These are phyloP conservation scores for Dinocampus coccinellae DNA, from an alignment of 2,888 invertebrate genomes.

Conservation along the genomic window DNA sequence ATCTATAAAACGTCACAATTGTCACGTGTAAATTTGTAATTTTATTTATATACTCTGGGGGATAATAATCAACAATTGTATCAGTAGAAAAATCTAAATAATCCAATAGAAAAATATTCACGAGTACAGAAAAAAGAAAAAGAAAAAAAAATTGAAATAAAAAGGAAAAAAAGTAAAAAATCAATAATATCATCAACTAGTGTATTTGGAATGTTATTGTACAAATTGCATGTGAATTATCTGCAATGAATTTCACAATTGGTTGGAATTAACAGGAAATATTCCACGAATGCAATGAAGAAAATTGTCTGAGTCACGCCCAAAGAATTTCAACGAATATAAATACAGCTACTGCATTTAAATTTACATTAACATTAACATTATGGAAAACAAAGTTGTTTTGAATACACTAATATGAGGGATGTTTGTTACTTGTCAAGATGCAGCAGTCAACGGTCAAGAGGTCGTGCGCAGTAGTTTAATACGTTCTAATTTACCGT, in stretches of 20 bases:
- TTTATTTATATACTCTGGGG: not conserved
- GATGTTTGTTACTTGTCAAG: slow-evolving; percentile 10
- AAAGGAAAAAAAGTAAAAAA: too few relatives aligned
- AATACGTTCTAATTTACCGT: slow-evolving; percentile 58
- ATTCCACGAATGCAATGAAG: not conserved
- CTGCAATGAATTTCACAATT: too few relatives aligned
- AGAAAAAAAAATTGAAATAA: too few relatives aligned
- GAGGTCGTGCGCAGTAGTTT: slow-evolving; percentile 39
- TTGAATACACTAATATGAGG: not conserved
- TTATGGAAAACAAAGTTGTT: not conserved
- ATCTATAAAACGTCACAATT: not conserved
- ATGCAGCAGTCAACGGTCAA: slow-evolving; percentile 31
- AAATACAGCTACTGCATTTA: not conserved
- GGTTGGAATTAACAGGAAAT: not conserved
- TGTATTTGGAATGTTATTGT: not conserved
- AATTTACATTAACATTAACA: too few relatives aligned
- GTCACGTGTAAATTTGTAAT: slow-evolving; percentile 12
- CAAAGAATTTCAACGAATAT: not conserved
- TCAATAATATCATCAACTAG: too few relatives aligned
- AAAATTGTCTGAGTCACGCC: slow-evolving; percentile 4
- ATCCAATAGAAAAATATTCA: not conserved
- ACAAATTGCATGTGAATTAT: not conserved
- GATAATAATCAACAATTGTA: not conserved
- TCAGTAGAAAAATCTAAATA: not conserved
- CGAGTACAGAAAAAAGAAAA: too few relatives aligned